A percentile compares a stretch with the other conserved stretches of the same genome.
These are phyloP conservation scores for Athene cunicularia DNA, from an alignment of 2,113 vertebrate species.

Conservation along the genomic window DNA sequence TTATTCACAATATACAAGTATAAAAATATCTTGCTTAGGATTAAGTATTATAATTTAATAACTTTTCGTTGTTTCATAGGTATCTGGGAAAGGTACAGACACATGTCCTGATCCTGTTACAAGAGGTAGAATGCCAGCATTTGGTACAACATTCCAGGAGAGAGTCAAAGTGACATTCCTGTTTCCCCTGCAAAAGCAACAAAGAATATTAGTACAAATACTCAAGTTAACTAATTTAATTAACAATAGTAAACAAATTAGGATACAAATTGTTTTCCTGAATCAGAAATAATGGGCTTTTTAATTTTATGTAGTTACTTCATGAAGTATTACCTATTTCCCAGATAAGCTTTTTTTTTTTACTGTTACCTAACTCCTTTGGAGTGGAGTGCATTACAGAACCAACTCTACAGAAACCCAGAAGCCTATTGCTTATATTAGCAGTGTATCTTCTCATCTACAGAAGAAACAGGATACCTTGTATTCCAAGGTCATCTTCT, in stretches of 20 bases:
- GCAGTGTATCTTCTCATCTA: neutral
- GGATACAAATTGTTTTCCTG: neutral
- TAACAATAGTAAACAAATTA: neutral
- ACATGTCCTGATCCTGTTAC: slow-evolving; percentile 91
- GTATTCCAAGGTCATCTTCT: neutral
- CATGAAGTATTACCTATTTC: neutral
- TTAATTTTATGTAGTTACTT: neutral
- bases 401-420: neutral
- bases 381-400: neutral
- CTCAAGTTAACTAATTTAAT: neutral
- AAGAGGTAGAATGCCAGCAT: slow-evolving; percentile 95
- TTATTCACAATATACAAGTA: slow-evolving; percentile 76
- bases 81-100: slow-evolving; percentile 92
- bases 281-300: neutral
- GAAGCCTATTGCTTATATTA: neutral
- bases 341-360: neutral
- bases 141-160: slow-evolving; percentile 99
- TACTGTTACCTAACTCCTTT: neutral
- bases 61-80: slow-evolving; percentile 90
- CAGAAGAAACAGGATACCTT: neutral
- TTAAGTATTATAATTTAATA: slow-evolving; percentile 87
- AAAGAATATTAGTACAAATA: slow-evolving; percentile 4
- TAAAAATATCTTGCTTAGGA: slow-evolving; percentile 80
- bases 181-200: slow-evolving; percentile 85
- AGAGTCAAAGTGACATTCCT: slow-evolving; percentile 94